Base-by-base conservation (phyloP, 2,113 vertebrate species). In the Colinus virginianus region DNA sequence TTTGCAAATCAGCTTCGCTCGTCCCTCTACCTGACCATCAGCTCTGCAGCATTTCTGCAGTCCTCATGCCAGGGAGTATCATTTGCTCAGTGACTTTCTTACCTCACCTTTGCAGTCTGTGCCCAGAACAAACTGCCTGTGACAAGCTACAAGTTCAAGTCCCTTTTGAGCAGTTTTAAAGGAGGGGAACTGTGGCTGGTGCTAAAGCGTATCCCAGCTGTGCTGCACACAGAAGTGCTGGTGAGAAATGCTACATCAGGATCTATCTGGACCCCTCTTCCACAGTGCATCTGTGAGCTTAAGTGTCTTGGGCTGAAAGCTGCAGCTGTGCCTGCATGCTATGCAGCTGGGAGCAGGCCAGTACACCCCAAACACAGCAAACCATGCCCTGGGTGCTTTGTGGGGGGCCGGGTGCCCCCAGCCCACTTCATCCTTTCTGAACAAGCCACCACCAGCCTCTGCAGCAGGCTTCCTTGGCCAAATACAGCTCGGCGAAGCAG, bases 81-180 rank as follows among this genome's bases (percentile, higher is more conserved):
- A 28, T 93, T 91, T 80, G 76, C 51, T 88, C 68, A 38, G 56
- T 64, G 78, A 71, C 84, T 92, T 94, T 93, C 75, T 86, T 93
- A 93, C 90, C 88, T 95, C 93, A 90, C 90, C 81, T 85, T 30
- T 83, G 36, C 82, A 87, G 56, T 61, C 87, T 80, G 40, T 90
- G 89, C 87, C 82, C 71, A 80, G 89, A 92, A 70, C 74, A 89
- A 89, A 79, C 49, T 82, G 71, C 78, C 70, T 79, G 45, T 96
- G 91, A 95, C 87, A 92, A 82, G 55, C 71, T 82, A 22, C 63
- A 79, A 62, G 80, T 66, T 79, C 78, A 84, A 88, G 68, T 92
- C 59, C 81, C 77, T 74, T 81, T 74, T 81, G 62, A 83, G 59
- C 56, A 79, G 71, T 83, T 94, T 82, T 84, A 72, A 81, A 93